Percentiles rank a stretch among this genome's conserved stretches.
Conservation (phyloP, 2,888 invertebrate species). For the Chouioia cunea region DNA sequence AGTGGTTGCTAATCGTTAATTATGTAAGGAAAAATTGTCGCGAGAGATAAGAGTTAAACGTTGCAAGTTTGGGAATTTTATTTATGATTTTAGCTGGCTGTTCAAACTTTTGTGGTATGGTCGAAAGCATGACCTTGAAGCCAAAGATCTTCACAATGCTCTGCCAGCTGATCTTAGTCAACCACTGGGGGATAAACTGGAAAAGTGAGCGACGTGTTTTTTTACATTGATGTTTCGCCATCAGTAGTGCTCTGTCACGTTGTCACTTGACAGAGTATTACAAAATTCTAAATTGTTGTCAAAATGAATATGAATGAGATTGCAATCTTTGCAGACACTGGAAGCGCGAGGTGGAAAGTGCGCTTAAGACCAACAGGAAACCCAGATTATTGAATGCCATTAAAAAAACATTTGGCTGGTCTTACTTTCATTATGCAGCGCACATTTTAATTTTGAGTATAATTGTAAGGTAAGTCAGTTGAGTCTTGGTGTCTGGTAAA, state of each 20-base stretch:
- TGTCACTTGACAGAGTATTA: background rate
- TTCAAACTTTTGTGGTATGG: slow-evolving; percentile 76
- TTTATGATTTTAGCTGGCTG: slow-evolving; percentile 73
- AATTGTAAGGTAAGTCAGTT: slow-evolving; percentile 70
- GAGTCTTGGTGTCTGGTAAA: too few species aligned
- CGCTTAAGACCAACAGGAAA: slow-evolving; percentile 69
- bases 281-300: background rate
- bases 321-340: slow-evolving; percentile 69
- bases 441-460: slow-evolving; percentile 73
- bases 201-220: slow-evolving; percentile 68
- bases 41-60: background rate
- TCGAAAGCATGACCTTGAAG: slow-evolving; percentile 74
- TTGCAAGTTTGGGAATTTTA: background rate
- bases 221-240: too few species aligned
- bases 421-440: slow-evolving; percentile 74
- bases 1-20: background rate
- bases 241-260: too few species aligned
- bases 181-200: slow-evolving; percentile 76
- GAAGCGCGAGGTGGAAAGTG: slow-evolving; percentile 72
- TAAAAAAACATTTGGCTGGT: slow-evolving; percentile 73
- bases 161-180: slow-evolving; percentile 75
- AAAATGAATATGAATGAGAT: too few species aligned
- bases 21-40: background rate
- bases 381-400: slow-evolving; percentile 76
- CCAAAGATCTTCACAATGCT: slow-evolving; percentile 77